phyloP scores from a whole-genome alignment of 2,797 vertebrate genomes.

The Lagothrix lagotricha region DNA sequence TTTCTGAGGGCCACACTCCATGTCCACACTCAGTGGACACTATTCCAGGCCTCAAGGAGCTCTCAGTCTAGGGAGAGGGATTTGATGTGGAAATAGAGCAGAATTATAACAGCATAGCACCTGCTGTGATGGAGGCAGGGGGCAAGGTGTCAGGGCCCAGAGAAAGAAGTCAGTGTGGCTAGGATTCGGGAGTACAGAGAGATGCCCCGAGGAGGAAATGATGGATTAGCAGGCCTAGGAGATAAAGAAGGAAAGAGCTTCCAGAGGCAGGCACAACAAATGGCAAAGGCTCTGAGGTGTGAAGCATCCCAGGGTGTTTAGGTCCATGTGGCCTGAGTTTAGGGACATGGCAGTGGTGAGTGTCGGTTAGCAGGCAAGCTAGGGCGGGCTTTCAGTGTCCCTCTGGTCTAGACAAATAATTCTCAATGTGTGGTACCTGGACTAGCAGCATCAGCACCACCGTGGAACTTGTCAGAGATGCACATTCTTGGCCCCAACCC shows the following conservation, averaged over 20 bases:
- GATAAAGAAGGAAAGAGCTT: background rate
- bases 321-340: background rate
- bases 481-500: background rate
- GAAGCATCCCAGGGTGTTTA: background rate
- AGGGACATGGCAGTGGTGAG: background rate
- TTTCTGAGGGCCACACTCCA: background rate
- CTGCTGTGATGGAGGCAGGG: rapidly evolving
- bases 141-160: background rate
- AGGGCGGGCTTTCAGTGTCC: background rate
- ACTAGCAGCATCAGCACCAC: background rate
- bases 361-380: background rate
- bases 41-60: background rate
- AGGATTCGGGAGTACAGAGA: background rate
- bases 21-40: background rate
- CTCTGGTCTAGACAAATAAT: background rate
- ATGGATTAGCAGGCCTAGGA: background rate
- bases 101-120: background rate
- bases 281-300: background rate
- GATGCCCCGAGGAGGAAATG: background rate
- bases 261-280: background rate
- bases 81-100: background rate
- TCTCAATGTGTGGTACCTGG: background rate
- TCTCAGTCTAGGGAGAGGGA: background rate
- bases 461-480: background rate
- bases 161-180: rapidly evolving